phyloP scores from a whole-genome alignment of 1,140 invertebrate genomes.

The Parapsyche elsis region DNA sequence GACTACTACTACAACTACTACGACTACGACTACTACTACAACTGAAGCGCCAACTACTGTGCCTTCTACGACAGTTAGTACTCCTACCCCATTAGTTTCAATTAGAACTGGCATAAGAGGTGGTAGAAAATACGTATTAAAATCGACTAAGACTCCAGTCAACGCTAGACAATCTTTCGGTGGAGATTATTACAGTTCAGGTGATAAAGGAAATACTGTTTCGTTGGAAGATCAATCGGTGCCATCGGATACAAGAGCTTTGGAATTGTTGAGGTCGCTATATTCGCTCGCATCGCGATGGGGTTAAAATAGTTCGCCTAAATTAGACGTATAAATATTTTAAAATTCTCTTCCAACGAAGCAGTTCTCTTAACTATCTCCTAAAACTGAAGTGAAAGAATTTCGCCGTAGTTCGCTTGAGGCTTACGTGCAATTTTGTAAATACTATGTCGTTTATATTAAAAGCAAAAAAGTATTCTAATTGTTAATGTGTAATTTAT shows the following conservation, averaged over 20 bases:
- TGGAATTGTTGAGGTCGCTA: constrained; percentile 83
- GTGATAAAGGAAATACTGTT: constrained; percentile 64
- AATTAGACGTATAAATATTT: neutral
- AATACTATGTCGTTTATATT: no score
- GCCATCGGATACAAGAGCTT: constrained; percentile 77
- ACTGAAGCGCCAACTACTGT: constrained; percentile 28
- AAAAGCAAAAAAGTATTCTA: no score
- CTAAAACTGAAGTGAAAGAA: no score
- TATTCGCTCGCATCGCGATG: constrained; percentile 85
- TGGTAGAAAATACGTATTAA: constrained; percentile 48
- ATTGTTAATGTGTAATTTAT: no score
- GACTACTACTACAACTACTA: constrained; percentile 57
- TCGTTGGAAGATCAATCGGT: constrained; percentile 63
- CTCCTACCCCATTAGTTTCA: constrained; percentile 37
- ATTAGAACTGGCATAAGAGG: constrained; percentile 51
- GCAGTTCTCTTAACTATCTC: no score
- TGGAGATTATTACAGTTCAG: constrained; percentile 47
- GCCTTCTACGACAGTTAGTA: constrained; percentile 39
- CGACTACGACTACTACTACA: constrained; percentile 49
- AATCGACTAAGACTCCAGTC: constrained; percentile 49
- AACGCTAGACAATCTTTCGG: constrained; percentile 33
- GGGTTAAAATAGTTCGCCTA: constrained; percentile 62
- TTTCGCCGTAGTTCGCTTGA: no score
- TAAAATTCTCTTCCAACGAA: no score
- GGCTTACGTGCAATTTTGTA: no score